Evolutionary conservation across 2,797 vertebrate species (phyloP).

Genomic region (Graptemys geographica): DNA sequence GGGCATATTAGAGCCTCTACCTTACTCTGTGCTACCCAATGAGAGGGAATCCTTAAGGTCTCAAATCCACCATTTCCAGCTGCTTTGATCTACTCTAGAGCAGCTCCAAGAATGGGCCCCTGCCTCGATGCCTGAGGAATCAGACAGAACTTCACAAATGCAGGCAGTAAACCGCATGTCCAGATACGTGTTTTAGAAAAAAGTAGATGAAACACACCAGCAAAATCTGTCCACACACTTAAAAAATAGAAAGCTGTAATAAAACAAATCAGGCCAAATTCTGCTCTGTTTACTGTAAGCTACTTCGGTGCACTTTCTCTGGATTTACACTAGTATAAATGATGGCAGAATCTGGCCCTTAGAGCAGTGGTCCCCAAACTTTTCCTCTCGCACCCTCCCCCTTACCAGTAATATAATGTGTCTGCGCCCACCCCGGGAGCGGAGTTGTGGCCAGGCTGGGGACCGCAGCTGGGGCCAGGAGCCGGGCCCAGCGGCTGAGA

Average conservation of each 20-base stretch:
- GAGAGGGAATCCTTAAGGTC: neutral
- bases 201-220: neutral
- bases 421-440: too few species aligned
- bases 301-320: neutral
- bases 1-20: neutral
- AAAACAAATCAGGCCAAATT: neutral
- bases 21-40: neutral
- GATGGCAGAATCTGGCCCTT: neutral
- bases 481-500: too few species aligned
- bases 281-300: neutral
- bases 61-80: neutral
- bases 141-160: neutral
- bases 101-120: neutral
- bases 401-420: too few species aligned
- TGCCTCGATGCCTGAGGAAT: accelerated
- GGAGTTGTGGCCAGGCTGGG: too few species aligned
- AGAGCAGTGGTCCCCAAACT: neutral
- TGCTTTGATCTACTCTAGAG: neutral
- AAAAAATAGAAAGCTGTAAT: neutral
- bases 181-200: neutral
- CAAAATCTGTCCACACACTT: neutral
- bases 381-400: too few species aligned
- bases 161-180: neutral
- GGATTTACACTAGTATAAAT: neutral
- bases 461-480: too few species aligned